These are phyloP conservation scores for Bombus huntii DNA, from an alignment of 1,140 invertebrate species.

Conservation along the genomic window DNA sequence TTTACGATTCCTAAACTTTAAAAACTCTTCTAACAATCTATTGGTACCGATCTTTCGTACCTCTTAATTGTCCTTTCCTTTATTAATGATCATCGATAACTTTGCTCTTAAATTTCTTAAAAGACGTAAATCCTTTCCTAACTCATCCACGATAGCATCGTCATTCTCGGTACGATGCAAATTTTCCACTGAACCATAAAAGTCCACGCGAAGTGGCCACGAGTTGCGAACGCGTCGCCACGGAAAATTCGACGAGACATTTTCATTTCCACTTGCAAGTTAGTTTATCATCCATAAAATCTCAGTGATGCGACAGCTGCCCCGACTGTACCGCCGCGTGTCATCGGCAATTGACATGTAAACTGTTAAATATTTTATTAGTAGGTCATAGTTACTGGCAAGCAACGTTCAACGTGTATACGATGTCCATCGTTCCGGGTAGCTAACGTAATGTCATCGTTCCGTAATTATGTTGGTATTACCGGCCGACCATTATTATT, in stretches of 20 bases:
- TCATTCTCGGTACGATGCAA: background rate
- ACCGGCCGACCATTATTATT: constrained; percentile 42
- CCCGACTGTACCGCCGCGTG: too few species aligned
- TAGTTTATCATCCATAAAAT: constrained; percentile 6
- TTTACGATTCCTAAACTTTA: background rate
- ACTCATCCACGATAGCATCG: background rate
- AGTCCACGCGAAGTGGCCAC: background rate
- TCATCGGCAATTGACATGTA: constrained; percentile 16
- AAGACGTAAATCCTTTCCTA: background rate
- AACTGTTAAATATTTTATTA: constrained; percentile 46
- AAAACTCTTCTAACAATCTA: background rate
- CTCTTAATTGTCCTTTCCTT: background rate
- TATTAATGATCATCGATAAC: background rate
- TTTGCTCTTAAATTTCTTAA: background rate
- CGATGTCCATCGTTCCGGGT: constrained; percentile 11
- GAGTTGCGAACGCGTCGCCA: too few species aligned
- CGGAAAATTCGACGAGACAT: constrained; percentile 12
- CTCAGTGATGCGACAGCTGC: background rate
- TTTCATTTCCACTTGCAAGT: constrained; percentile 6
- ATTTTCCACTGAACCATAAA: background rate
- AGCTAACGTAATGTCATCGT: constrained; percentile 41
- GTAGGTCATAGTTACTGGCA: background rate
- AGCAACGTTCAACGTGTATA: background rate
- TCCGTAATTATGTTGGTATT: constrained; percentile 36
- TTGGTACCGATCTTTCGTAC: background rate